Evolutionary conservation across 2,113 vertebrate species (phyloP).

Genomic region (Loxodonta africana): DNA sequence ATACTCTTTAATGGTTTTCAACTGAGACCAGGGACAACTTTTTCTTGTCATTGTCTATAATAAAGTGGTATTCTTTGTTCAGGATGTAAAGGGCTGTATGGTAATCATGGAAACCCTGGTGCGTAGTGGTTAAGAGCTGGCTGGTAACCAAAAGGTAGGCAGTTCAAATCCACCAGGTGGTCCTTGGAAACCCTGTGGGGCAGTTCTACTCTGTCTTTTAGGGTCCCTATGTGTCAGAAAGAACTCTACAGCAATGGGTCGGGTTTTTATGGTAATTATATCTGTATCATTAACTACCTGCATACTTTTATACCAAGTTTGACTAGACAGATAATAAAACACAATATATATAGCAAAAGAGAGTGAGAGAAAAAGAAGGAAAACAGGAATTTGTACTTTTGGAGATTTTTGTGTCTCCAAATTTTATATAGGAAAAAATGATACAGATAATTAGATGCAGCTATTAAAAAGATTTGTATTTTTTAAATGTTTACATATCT

Average conservation of each 20-base stretch:
- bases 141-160: too few species aligned
- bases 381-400: background rate
- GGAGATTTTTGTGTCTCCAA: background rate
- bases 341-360: background rate
- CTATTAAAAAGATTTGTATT: background rate
- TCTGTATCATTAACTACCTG: background rate
- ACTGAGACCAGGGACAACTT: background rate
- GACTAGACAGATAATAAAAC: background rate
- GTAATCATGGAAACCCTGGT: background rate
- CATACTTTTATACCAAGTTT: background rate
- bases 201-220: too few species aligned
- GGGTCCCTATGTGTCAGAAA: too few species aligned
- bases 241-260: too few species aligned
- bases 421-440: background rate
- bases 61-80: background rate
- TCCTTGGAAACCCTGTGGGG: too few species aligned
- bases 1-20: background rate
- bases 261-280: background rate
- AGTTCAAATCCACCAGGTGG: too few species aligned
- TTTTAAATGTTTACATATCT: background rate
- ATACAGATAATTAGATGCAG: background rate
- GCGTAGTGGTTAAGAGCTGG: too few species aligned
- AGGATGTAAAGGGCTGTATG: background rate
- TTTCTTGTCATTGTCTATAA: background rate
- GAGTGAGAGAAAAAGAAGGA: background rate